These are phyloP conservation scores for Gibbula magus DNA, from an alignment of 2,888 invertebrate genomes.

Conservation along the genomic window DNA sequence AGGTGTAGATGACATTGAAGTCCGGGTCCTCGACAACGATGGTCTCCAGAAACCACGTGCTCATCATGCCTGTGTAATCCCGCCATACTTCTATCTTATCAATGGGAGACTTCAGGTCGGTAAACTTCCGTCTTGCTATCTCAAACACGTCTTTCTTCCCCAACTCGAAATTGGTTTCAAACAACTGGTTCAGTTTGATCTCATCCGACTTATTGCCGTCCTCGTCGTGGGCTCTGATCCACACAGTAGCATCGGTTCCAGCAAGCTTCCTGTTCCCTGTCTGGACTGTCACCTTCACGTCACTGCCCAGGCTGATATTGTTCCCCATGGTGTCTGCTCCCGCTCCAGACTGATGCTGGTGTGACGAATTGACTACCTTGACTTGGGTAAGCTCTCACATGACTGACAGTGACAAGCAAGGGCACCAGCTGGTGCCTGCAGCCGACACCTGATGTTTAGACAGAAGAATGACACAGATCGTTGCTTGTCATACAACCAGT, in stretches of 20 bases:
- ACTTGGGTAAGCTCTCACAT: too few relatives aligned
- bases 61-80: not conserved
- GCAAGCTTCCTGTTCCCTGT: not conserved
- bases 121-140: not conserved
- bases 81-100: not conserved
- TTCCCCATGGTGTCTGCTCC: not conserved
- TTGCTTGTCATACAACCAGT: too few relatives aligned
- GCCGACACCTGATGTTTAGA: too few relatives aligned
- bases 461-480: too few relatives aligned
- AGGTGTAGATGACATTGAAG: not conserved
- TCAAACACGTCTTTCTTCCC: not conserved
- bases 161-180: not conserved
- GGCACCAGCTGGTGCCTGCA: too few relatives aligned
- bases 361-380: too few relatives aligned
- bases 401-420: too few relatives aligned
- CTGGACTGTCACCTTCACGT: not conserved
- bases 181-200: not conserved
- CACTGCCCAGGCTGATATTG: not conserved
- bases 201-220: not conserved
- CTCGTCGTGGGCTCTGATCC: not conserved
- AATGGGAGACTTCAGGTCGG: not conserved
- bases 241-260: not conserved
- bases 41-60: not conserved
- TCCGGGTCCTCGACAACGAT: not conserved
- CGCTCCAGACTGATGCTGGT: not conserved